A percentile compares a stretch with the other conserved stretches of the same genome.
Evolutionary conservation across 2,797 vertebrate genomes (phyloP).

Genomic region (Hylomyscus alleni): DNA sequence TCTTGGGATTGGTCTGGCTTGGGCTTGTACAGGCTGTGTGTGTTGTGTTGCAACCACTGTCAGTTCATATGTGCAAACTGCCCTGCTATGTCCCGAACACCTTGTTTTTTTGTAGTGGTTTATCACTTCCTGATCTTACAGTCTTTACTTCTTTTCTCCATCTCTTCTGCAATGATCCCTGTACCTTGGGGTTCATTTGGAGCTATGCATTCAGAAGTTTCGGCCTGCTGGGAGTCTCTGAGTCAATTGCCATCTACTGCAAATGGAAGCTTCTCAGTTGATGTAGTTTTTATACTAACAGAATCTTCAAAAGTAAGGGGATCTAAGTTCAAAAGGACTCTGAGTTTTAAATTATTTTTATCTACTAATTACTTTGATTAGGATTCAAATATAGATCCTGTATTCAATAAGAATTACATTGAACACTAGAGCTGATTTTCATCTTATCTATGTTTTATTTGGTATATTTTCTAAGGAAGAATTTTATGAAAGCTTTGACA

Average conservation of each 20-base stretch:
- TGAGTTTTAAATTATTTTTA: constrained; percentile 30
- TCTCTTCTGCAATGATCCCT: no score
- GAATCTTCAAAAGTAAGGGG: not conserved
- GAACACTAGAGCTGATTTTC: not conserved
- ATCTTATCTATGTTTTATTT: constrained; percentile 29
- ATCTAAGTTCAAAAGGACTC: constrained; percentile 5
- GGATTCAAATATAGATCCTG: not conserved
- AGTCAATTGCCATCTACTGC: not conserved
- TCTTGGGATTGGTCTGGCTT: not conserved
- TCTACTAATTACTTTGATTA: not conserved
- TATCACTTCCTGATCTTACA: not conserved
- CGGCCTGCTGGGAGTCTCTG: not conserved
- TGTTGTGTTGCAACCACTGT: no score
- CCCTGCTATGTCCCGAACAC: not conserved
- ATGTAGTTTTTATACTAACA: not conserved
- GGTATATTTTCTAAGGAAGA: not conserved
- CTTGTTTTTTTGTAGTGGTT: not conserved
- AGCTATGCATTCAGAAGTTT: not conserved
- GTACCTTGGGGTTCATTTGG: not conserved
- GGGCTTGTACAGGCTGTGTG: not conserved
- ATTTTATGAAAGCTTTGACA: not conserved
- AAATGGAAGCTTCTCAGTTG: not conserved
- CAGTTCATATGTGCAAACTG: not conserved
- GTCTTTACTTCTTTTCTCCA: not conserved
- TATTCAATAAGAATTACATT: not conserved